Evolutionary conservation across 2,797 vertebrate genomes (phyloP), one percentile per base, ranked within the genome.

Genomic region (Phaenicophaeus curvirostris): DNA sequence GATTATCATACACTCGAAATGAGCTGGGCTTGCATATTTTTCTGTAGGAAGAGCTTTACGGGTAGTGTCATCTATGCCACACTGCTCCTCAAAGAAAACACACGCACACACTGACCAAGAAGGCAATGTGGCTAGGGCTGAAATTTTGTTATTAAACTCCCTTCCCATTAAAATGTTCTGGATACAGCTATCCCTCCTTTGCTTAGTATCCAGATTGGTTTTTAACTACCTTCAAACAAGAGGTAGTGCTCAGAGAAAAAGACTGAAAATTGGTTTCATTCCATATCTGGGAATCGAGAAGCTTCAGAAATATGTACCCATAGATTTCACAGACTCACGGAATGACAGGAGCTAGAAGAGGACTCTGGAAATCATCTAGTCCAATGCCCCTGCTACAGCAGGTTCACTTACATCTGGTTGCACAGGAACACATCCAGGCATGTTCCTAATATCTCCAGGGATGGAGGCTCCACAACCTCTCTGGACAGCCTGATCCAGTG

Each of bases 1-100:
- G 35, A 78, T 66, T 81, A 78, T 87, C 50, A 76, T 9, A 18
- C 35, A 57, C 51, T 92, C 80, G 72, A 96, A 97, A 95, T 48
- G 8, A 91, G 71, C 83, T 96, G 63, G 18, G 30, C 75, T 93
- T 87, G 89, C 74, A 25, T 62, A 69, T 88, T 87, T 89, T 94
- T 85, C 72, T 86, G 51, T 85, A 79, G 85, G 54, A 85, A 90
- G 55, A 80, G 39, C 25, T 69, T 90, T 85, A 88, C 30, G 31
- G 39, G 25, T 81, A 55, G 9, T 46, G 35, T 72, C 33, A 75
- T 35, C 28, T 61, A 28, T 42, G 33, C 58, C 67, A 79, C 61
- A 27, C 25, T 69, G 23, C 73, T 83, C 62, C 69, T 91, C 71
- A 92, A 89, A 80, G 58, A 85, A 92, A 89, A 86, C 54, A 81